Conservation (phyloP, 2,113 vertebrate species). For the Myotis brandtii region DNA sequence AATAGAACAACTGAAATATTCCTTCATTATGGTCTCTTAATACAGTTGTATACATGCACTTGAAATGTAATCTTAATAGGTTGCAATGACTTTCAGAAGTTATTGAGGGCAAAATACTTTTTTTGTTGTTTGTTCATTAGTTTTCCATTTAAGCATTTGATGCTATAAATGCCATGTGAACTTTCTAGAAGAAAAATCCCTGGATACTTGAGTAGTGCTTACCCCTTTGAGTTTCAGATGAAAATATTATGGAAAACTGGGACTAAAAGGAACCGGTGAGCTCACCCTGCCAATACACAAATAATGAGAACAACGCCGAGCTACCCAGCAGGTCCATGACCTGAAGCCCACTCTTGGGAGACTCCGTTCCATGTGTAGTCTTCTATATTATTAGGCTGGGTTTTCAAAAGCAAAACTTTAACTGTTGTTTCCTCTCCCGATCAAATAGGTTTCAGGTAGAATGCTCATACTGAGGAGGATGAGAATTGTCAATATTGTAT, state of each 20-base stretch:
- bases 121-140: slow-evolving; percentile 26
- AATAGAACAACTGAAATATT: slow-evolving; percentile 53
- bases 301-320: neutral
- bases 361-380: neutral
- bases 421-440: neutral
- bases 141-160: neutral
- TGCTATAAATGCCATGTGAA: neutral
- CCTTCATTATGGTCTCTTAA: slow-evolving; percentile 50
- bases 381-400: neutral
- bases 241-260: neutral
- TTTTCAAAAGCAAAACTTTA: neutral
- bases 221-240: neutral
- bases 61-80: slow-evolving; percentile 60
- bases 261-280: neutral
- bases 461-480: neutral
- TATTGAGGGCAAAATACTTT: neutral
- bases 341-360: neutral
- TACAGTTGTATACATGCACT: slow-evolving; percentile 47
- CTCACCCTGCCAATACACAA: neutral
- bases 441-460: neutral
- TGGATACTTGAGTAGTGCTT: neutral
- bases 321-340: no score
- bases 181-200: neutral
- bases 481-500: neutral
- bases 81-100: slow-evolving; percentile 59